phyloP scores from a whole-genome alignment of 1,140 invertebrate genomes.

The Leptopilina clavipes region DNA sequence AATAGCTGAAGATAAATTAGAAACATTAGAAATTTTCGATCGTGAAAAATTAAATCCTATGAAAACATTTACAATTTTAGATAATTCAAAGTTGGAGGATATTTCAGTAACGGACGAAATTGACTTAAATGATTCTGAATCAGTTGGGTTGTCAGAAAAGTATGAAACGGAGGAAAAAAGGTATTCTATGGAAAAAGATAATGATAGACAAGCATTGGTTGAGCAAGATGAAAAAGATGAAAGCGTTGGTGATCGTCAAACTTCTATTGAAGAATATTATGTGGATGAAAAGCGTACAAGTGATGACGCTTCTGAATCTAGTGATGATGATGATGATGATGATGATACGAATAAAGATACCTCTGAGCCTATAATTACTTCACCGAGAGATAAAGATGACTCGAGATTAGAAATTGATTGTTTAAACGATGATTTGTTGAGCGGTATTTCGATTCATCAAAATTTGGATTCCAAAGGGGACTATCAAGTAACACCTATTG shows the following conservation, averaged over 20 bases:
- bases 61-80: constrained; percentile 57
- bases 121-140: constrained; percentile 64
- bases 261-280: background rate
- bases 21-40: constrained; percentile 57
- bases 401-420: constrained; percentile 62
- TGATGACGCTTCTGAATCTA: constrained; percentile 59
- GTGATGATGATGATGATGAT: too few species aligned
- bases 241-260: constrained; percentile 35
- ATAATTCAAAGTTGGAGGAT: constrained; percentile 71
- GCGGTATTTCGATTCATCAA: constrained; percentile 42
- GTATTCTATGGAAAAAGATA: background rate
- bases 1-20: constrained; percentile 58
- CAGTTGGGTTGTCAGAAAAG: constrained; percentile 58
- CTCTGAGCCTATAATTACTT: constrained; percentile 69
- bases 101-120: constrained; percentile 70
- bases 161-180: constrained; percentile 60
- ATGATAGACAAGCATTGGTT: too few species aligned
- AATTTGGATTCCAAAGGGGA: constrained; percentile 57
- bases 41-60: constrained; percentile 27
- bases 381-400: constrained; percentile 64
- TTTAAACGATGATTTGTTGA: constrained; percentile 62
- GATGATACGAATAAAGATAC: constrained; percentile 64
- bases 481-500: constrained; percentile 56
- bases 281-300: constrained; percentile 30
- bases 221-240: too few species aligned